Percentiles rank a stretch among this genome's conserved stretches.
phyloP scores from a whole-genome alignment of 2,797 vertebrate species.

The Picus viridis region DNA sequence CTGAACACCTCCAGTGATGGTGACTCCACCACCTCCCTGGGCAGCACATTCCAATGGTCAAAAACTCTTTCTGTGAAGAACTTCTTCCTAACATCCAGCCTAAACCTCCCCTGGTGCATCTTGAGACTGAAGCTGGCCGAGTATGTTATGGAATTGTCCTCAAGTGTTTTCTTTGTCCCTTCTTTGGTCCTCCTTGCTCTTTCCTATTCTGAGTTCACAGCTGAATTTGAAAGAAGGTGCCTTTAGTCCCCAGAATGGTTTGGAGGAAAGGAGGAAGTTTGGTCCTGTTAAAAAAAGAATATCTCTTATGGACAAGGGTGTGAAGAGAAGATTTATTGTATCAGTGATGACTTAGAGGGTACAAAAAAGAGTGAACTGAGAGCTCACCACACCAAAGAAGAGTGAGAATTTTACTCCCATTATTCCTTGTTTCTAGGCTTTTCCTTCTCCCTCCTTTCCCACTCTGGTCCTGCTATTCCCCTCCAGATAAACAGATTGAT shows the following conservation, averaged over 20 bases:
- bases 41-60: too few species aligned
- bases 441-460: neutral
- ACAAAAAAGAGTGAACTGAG: neutral
- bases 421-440: neutral
- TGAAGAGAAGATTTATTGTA: fast-evolving
- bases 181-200: neutral
- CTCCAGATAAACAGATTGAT: neutral
- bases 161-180: neutral
- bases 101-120: too few species aligned
- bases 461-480: neutral
- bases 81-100: too few species aligned
- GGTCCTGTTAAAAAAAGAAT: neutral
- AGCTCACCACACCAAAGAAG: neutral
- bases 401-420: neutral
- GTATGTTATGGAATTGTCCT: neutral
- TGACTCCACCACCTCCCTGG: too few species aligned
- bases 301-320: neutral
- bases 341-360: neutral
- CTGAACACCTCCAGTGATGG: too few species aligned
- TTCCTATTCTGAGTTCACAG: neutral
- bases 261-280: neutral
- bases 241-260: neutral
- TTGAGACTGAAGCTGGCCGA: neutral
- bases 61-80: too few species aligned
- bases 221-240: neutral